phyloP scores from a whole-genome alignment of 2,888 invertebrate genomes.

The Automeris io region DNA sequence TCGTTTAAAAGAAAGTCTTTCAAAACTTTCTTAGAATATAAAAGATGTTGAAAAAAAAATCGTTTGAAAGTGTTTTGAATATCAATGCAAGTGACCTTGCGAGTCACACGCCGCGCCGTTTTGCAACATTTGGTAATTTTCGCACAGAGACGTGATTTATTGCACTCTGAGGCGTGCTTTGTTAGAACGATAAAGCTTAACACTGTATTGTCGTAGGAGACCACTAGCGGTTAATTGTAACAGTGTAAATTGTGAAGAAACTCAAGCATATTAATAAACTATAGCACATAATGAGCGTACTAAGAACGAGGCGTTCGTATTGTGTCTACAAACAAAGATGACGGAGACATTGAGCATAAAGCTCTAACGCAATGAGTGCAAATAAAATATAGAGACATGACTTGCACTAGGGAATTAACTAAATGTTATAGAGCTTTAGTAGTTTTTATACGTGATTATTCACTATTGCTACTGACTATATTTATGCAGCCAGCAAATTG shows the following conservation, averaged over 20 bases:
- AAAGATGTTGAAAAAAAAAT: slow-evolving; percentile 34
- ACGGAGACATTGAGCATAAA: slow-evolving; percentile 42
- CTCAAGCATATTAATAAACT: slow-evolving; percentile 33
- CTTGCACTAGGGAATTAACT: too few species aligned
- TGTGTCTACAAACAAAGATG: slow-evolving; percentile 41
- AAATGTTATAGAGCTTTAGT: too few species aligned
- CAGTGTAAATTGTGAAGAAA: slow-evolving; percentile 39
- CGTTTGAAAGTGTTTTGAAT: slow-evolving; percentile 29
- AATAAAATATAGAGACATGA: too few species aligned
- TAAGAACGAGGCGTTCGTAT: slow-evolving; percentile 33
- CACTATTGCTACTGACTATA: too few species aligned
- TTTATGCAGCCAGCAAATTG: too few species aligned
- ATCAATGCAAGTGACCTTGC: slow-evolving; percentile 58
- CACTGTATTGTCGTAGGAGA: slow-evolving; percentile 55
- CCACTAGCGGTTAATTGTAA: slow-evolving; percentile 63
- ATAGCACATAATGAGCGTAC: slow-evolving; percentile 44
- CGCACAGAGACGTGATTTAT: slow-evolving; percentile 66
- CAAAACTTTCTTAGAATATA: slow-evolving; percentile 37
- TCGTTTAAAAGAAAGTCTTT: slow-evolving; percentile 58
- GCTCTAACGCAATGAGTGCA: slow-evolving; percentile 56
- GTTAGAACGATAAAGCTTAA: slow-evolving; percentile 33
- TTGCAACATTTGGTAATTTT: slow-evolving; percentile 67
- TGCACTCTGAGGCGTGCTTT: slow-evolving; percentile 40
- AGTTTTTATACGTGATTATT: too few species aligned
- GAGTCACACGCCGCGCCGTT: slow-evolving; percentile 41